phyloP scores from a whole-genome alignment of 2,888 invertebrate genomes.

The Autographa pulchrina region DNA sequence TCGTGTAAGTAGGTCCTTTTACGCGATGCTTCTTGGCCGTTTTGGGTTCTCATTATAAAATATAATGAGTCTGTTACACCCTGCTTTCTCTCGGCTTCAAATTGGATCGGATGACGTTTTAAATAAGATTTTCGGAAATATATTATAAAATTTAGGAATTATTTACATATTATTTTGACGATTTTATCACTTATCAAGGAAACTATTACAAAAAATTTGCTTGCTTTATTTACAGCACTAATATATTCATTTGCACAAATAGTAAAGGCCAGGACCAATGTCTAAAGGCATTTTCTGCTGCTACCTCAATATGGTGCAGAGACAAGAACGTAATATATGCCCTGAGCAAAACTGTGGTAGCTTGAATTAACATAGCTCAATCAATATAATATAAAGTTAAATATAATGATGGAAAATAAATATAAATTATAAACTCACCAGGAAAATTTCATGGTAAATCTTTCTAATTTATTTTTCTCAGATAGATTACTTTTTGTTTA shows the following conservation, averaged over 20 bases:
- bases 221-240: too few species aligned
- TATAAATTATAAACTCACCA: background rate
- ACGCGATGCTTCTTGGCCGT: constrained; percentile 32
- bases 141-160: background rate
- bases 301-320: too few species aligned
- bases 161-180: background rate
- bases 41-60: constrained; percentile 54
- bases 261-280: too few species aligned
- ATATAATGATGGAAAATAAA: too few species aligned
- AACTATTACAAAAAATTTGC: too few species aligned
- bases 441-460: background rate
- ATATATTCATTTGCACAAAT: too few species aligned
- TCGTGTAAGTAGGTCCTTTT: constrained; percentile 25
- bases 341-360: too few species aligned
- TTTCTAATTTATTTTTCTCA: background rate
- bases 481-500: background rate
- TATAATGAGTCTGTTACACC: constrained; percentile 48
- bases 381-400: too few species aligned
- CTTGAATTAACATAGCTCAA: too few species aligned
- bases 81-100: constrained; percentile 38
- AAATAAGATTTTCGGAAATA: constrained; percentile 10
- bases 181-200: background rate
- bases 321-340: too few species aligned
- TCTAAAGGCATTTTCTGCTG: too few species aligned
- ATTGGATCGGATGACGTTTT: constrained; percentile 33